Conservation (phyloP, 2,888 invertebrate genomes). For the Caenorhabditis sulstoni region DNA sequence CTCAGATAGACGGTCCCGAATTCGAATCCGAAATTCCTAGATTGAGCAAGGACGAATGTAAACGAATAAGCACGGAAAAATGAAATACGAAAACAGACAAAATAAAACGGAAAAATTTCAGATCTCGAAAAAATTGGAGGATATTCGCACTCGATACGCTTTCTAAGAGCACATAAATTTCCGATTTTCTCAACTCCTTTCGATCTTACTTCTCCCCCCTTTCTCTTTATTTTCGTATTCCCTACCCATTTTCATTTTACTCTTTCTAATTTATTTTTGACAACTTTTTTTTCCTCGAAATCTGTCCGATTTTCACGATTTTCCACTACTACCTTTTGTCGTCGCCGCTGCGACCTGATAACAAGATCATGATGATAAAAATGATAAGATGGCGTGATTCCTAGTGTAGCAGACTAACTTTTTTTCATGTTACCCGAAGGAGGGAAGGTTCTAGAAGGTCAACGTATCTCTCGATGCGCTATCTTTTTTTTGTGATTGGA, state of each 20-base stretch:
- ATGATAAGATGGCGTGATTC: conserved; percentile 48
- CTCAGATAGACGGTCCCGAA: no score
- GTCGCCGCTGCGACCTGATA: conserved; percentile 21
- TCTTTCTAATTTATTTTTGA: conserved; percentile 8
- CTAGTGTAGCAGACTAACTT: conserved; percentile 23
- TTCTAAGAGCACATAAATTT: conserved; percentile 85
- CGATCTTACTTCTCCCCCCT: conserved; percentile 15
- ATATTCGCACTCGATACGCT: conserved; percentile 97
- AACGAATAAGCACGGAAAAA: neutral
- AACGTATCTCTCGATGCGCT: neutral
- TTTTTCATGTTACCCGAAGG: neutral
- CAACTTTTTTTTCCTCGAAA: conserved; percentile 2
- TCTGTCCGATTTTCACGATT: neutral
- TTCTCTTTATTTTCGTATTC: neutral
- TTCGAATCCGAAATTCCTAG: neutral
- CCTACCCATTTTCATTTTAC: neutral
- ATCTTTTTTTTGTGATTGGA: no score
- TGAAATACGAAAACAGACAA: no score
- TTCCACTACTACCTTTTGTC: conserved; percentile 19
- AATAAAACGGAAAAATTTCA: conserved; percentile 72
- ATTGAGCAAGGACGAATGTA: neutral
- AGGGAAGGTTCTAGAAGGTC: conserved; percentile 1
- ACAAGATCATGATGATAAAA: conserved; percentile 37
- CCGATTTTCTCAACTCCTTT: conserved; percentile 19
- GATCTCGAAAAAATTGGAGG: conserved; percentile 97